Base-by-base conservation (phyloP, 2,797 vertebrate genomes). In the Sebastolobus altivelis region DNA sequence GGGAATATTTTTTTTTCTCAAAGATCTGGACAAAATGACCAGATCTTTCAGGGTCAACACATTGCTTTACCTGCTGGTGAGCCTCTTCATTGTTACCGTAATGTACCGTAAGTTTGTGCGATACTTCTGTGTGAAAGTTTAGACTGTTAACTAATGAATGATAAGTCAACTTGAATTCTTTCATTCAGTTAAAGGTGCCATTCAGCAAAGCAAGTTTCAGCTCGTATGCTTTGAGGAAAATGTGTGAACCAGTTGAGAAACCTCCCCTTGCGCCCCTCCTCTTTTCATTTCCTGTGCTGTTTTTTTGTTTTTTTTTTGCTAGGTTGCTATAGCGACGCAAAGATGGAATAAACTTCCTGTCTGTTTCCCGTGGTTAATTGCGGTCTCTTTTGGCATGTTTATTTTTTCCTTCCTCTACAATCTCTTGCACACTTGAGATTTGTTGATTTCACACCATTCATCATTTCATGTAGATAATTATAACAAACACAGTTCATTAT, bases 321-420 rank as follows among this genome's bases (percentile, higher is more conserved):
- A 55, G 75, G 92, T 95, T 95, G 84, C 91, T 72, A 90, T 91
- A 87, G 91, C 29, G 27, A 91, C 69, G 18, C 49, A 71, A 75
- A 79, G 46, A 80, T 81, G 74, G 25, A 88, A 88, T 91, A 92
- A 88, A 93, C 89, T 89, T 92, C 87, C 89, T 94, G 88, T 89
- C 80, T 85, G 66, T 83, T 83, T 85, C 56, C 83, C 77, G 80
- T 76, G 77, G 81, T 88, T 86, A 76, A 87, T 84, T 85, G 76
- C 60, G 2, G 63, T 72, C 65, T 86, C 69, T 85, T 80, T 72
- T 65, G 63, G 12, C 70, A 61, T 40, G 59, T 40, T 67, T 33
- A 25, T 72, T 37, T 69, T 33, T 7, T 72, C 10, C 37, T 3
- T 16, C 63, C 40, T 75, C 49, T 35, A 20, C 18, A 52, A 18